A percentile compares a stretch with the other conserved stretches of the same genome.
Evolutionary conservation across 1,140 invertebrate genomes (phyloP).

Genomic region (Neodiprion pinetum): DNA sequence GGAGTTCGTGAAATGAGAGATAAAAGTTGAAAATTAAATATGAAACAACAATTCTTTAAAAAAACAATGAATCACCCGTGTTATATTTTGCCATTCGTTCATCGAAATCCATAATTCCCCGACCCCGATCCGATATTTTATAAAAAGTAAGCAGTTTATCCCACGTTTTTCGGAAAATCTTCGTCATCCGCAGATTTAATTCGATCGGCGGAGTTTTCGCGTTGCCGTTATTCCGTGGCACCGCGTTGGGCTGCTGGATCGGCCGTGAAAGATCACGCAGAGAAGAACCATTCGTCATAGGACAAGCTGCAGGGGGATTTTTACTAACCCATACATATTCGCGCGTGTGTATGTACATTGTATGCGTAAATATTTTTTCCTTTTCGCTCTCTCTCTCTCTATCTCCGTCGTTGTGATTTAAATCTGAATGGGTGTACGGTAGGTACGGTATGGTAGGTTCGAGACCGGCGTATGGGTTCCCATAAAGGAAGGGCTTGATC

Average conservation of each 20-base stretch:
- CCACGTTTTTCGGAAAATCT: too few relatives aligned
- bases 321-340: neutral
- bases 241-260: too few relatives aligned
- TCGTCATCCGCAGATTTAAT: too few relatives aligned
- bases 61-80: neutral
- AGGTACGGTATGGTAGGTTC: constrained; percentile 31
- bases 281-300: neutral
- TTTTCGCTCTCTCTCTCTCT: constrained; percentile 8
- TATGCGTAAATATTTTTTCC: constrained; percentile 1
- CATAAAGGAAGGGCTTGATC: constrained; percentile 48
- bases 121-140: too few relatives aligned
- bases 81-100: neutral
- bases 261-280: neutral
- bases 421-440: constrained; percentile 56
- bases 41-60: constrained; percentile 1
- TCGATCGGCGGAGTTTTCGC: too few relatives aligned
- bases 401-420: constrained; percentile 48
- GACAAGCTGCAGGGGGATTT: constrained; percentile 47
- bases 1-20: neutral
- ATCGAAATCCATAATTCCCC: neutral
- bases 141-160: too few relatives aligned
- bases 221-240: too few relatives aligned
- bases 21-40: constrained; percentile 1
- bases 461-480: constrained; percentile 45
- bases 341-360: neutral